Percentiles rank a stretch among this genome's conserved stretches.
Evolutionary conservation across 2,113 vertebrate genomes (phyloP).

Genomic region (Chitala chitala): DNA sequence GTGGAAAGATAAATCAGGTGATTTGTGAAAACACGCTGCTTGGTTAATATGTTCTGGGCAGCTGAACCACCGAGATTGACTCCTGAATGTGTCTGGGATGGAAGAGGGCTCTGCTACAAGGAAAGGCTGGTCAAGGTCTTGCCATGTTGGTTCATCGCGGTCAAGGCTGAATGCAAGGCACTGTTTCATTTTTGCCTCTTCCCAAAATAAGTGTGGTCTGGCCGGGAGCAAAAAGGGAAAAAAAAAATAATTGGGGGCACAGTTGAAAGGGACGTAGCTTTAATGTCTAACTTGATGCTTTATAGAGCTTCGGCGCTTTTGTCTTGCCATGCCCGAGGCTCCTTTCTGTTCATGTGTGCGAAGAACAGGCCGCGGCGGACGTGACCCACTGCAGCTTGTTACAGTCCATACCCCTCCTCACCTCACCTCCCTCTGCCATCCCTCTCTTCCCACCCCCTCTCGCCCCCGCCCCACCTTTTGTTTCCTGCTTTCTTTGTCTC

Average conservation of each 20-base stretch:
- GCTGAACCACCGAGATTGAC: too few species aligned
- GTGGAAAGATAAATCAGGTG: slow-evolving; percentile 54
- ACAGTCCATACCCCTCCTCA: slow-evolving; percentile 10
- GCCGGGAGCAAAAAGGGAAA: slow-evolving; percentile 10
- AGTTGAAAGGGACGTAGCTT: slow-evolving; percentile 48
- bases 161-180: slow-evolving; percentile 13
- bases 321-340: slow-evolving; percentile 49
- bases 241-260: neutral
- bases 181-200: neutral
- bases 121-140: too few species aligned
- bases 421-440: slow-evolving; percentile 23
- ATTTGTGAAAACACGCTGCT: too few species aligned
- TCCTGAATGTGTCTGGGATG: too few species aligned
- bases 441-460: slow-evolving; percentile 15
- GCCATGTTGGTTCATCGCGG: neutral
- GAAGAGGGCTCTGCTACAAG: too few species aligned
- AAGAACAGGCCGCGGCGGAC: slow-evolving; percentile 23
- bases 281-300: slow-evolving; percentile 53
- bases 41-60: too few species aligned
- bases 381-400: slow-evolving; percentile 33
- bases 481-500: neutral
- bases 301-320: slow-evolving; percentile 57
- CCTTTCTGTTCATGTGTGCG: slow-evolving; percentile 25
- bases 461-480: slow-evolving; percentile 13
- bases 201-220: neutral